Base-by-base conservation (phyloP, 2,797 vertebrate genomes). In the Scolopax bukidnonensis region DNA sequence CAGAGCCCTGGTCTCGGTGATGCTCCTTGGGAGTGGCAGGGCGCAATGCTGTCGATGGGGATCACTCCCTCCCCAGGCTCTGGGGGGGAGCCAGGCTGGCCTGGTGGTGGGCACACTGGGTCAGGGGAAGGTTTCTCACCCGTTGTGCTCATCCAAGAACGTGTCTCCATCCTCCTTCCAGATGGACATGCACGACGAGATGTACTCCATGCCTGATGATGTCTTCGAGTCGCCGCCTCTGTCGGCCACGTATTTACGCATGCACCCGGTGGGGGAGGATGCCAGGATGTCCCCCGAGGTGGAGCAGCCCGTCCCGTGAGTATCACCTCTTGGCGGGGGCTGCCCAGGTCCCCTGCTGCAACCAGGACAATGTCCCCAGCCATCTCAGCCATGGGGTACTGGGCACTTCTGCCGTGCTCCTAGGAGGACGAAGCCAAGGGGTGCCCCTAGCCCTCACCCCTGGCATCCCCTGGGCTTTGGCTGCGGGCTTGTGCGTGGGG, bases 221-320 rank as follows among this genome's bases (percentile, higher is more conserved):
- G 99, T 99, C 57, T 99, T 99, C 27, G 99, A 99, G 97, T 99
- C 99, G 0, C 99, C 99, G 0, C 99, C 99, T 7, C 96, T 99
- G 3, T 99, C 99, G 0, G 99, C 99, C 47, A 93, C 96, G 2
- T 98, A 97, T 68, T 96, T 97, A 68, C 96, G 97, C 13, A 97
- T 94, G 33, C 53, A 97, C 51, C 95, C 96, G 0, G 92, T 57
- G 28, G 96, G 96, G 4, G 95, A 97, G 15, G 98, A 97, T 3
- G 90, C 95, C 3, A 90, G 91, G 40, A 70, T 18, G 20, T 97
- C 97, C 48, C 97, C 98, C 0, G 96, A 98, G 3, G 97, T 97
- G 24, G 97, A 97, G 54, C 98, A 98, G 80, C 84, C 95, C 28
- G 93, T 96, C 56, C 90, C 84, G 99, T 99, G 96, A 98, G 99